A percentile compares a stretch with the other conserved stretches of the same genome.
phyloP scores from a whole-genome alignment of 2,113 vertebrate species.

The Clupea harengus region DNA sequence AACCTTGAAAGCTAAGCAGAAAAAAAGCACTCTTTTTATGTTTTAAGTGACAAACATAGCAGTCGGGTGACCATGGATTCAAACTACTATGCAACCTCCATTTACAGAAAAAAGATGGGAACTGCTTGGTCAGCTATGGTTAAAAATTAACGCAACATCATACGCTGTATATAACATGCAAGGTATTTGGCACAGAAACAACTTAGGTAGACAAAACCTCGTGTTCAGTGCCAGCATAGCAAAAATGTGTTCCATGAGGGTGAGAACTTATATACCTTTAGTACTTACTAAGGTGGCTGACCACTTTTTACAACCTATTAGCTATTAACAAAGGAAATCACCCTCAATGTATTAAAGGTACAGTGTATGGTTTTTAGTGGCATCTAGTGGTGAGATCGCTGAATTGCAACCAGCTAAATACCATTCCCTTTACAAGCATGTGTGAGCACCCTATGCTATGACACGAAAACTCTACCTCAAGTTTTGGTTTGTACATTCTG shows the following conservation, averaged over 20 bases:
- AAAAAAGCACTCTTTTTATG: not conserved
- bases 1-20: slow-evolving; percentile 19
- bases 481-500: no score
- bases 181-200: not conserved
- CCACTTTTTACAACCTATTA: no score
- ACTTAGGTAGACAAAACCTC: not conserved
- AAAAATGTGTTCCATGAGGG: not conserved
- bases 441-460: no score
- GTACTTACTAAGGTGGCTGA: no score
- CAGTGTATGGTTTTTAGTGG: no score
- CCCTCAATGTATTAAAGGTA: no score
- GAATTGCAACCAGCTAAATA: no score
- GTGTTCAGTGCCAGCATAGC: not conserved
- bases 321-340: no score
- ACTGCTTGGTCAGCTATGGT: not conserved
- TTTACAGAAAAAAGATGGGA: not conserved
- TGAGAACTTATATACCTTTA: no score
- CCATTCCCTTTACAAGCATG: no score
- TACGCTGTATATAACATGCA: not conserved
- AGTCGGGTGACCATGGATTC: not conserved
- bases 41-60: not conserved
- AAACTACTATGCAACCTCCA: not conserved
- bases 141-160: not conserved
- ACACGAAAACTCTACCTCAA: no score
- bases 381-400: no score